Evolutionary conservation across 2,888 invertebrate genomes (phyloP), one percentile per base, ranked within the genome.

Genomic region (Sympetrum striolatum): DNA sequence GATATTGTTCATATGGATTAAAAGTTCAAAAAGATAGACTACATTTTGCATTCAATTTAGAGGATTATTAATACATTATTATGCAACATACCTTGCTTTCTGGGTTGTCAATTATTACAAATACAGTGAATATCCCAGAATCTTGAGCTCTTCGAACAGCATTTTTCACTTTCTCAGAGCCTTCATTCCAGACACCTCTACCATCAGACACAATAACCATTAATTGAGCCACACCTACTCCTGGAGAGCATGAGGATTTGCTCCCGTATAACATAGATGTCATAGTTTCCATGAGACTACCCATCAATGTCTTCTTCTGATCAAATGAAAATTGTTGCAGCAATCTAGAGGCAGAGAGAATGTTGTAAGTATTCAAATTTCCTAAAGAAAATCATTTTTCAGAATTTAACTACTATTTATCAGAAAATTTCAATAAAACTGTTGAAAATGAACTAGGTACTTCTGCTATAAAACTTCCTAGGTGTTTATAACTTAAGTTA

Each of bases 121-220:
- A 99, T 8, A 99, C 98, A 91, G 98, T 95, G 94, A 99, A 99
- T 92, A 99, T 96, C 79, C 97, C 96, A 90, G 96, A 95, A 90
- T 98, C 95, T 91, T 96, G 96, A 5, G 98, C 98, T 92, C 96
- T 94, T 92, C 98, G 95, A 0, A 99, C 97, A 0, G 98, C 97
- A 92, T 96, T 96, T 91, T 95, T 95, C 2, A 99, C 97, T 91
- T 94, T 95, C 0, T 96, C 96, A 92, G 96, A 96, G 0, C 99
- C 99, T 81, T 94, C 94, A 6, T 97, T 97, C 93, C 97, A 98
- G 92, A 99, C 96, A 1, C 98, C 98, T 80, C 98, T 95, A 0
- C 99, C 99, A 94, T 99, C 99, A 64, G 99, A 98, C 5, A 99
- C 96, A 15, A 99, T 96, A 25, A 99, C 95, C 92, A 99, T 93